phyloP scores from a whole-genome alignment of 2,113 vertebrate genomes.

The Corythoichthys haematopterus region DNA sequence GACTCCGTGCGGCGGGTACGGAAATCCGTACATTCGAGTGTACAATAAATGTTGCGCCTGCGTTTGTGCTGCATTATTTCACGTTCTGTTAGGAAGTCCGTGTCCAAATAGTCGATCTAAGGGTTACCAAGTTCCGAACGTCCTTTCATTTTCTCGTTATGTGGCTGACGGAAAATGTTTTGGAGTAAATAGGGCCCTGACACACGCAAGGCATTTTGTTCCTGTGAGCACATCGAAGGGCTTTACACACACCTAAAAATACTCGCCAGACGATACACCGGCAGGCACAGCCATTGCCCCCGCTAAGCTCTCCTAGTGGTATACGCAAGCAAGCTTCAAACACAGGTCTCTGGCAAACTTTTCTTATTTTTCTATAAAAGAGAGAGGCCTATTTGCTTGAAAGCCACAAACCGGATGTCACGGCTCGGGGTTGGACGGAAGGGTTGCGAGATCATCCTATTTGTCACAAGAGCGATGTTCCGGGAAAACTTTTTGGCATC shows the following conservation, averaged over 20 bases:
- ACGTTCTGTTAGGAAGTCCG: too few species aligned
- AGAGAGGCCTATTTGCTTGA: constrained; percentile 14
- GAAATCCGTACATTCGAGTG: too few species aligned
- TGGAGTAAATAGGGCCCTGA: constrained; percentile 12
- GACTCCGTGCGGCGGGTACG: too few species aligned
- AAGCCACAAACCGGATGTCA: constrained; percentile 49
- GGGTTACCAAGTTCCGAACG: not conserved
- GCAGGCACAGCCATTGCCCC: constrained; percentile 18
- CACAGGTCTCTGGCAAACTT: not conserved
- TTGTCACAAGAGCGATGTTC: too few species aligned
- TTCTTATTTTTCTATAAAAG: not conserved
- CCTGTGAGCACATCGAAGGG: constrained; percentile 58
- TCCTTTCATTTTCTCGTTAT: not conserved
- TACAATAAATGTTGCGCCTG: too few species aligned
- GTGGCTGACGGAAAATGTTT: not conserved
- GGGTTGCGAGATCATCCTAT: not conserved
- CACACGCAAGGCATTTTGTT: constrained; percentile 28
- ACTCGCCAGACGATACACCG: constrained; percentile 31
- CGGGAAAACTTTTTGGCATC: too few species aligned
- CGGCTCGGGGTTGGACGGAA: not conserved
- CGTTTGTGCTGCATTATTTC: too few species aligned
- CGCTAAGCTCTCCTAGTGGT: constrained; percentile 18
- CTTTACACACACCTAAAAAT: constrained; percentile 57
- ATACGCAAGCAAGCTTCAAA: constrained; percentile 33
- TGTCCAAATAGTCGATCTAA: not conserved